A percentile compares a stretch with the other conserved stretches of the same genome.
Evolutionary conservation across 2,797 vertebrate genomes (phyloP).

Genomic region (Ambastaia sidthimunki): DNA sequence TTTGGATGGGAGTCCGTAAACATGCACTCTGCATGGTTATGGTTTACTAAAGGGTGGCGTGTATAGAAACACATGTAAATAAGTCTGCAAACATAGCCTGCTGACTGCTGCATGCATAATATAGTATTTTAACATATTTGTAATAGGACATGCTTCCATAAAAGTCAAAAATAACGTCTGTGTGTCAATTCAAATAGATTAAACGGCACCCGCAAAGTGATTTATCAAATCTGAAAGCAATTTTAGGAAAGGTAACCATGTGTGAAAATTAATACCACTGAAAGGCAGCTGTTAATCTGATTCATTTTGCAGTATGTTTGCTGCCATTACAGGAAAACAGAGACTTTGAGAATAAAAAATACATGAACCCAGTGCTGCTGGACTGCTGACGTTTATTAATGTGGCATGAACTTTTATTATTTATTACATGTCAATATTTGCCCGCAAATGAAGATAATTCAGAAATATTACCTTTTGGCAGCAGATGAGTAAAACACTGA

Average conservation of each 20-base stretch:
- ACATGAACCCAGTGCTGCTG: background rate
- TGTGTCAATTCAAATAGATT: background rate
- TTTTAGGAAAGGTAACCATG: constrained; percentile 10
- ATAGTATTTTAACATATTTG: background rate
- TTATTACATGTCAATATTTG: background rate
- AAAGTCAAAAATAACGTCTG: background rate
- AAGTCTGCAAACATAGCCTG: background rate
- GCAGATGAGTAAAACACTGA: background rate
- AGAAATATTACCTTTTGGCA: background rate
- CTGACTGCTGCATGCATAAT: background rate
- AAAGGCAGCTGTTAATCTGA: background rate
- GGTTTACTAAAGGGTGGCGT: background rate
- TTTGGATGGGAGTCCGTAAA: background rate
- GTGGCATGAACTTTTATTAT: background rate
- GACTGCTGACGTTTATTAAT: background rate
- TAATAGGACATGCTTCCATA: background rate
- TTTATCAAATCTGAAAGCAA: constrained; percentile 6
- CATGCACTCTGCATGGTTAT: background rate
- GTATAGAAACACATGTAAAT: background rate
- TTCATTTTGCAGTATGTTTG: background rate
- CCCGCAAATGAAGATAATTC: background rate
- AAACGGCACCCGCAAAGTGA: background rate
- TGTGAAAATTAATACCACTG: background rate
- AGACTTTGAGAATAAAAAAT: background rate
- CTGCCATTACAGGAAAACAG: background rate